These are phyloP conservation scores for Brenthis hecate DNA, from an alignment of 2,888 invertebrate genomes.

Conservation along the genomic window DNA sequence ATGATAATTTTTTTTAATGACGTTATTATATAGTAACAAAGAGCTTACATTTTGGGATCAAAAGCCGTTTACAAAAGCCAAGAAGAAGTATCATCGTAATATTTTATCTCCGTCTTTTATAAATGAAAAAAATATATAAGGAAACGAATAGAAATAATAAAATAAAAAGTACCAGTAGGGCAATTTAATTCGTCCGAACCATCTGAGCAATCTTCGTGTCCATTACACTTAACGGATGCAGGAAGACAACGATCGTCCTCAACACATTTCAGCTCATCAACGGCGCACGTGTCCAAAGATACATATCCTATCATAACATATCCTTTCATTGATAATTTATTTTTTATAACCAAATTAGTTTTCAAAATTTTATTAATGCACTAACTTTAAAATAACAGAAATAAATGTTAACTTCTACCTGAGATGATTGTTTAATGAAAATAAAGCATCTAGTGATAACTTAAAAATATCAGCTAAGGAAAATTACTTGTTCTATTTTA, in stretches of 20 bases:
- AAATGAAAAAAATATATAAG: conserved; percentile 14
- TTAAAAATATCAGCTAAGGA: no score
- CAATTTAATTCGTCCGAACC: conserved; percentile 65
- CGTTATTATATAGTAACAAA: no score
- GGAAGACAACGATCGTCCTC: conserved; percentile 80
- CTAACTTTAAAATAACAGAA: no score
- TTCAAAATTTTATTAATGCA: no score
- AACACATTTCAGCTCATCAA: conserved; percentile 69
- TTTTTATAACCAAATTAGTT: not conserved
- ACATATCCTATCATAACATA: conserved; percentile 41
- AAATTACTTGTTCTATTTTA: no score
- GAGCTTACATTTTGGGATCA: no score
- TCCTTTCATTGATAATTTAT: not conserved
- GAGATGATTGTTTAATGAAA: no score
- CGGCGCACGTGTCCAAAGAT: conserved; percentile 51
- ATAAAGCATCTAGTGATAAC: no score
- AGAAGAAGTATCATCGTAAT: no score
- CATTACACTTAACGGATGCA: conserved; percentile 66
- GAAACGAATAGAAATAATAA: conserved; percentile 9
- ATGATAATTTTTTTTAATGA: no score
- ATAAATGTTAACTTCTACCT: no score
- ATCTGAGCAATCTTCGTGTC: conserved; percentile 69
- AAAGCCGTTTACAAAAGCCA: no score
- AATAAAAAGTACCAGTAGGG: conserved; percentile 40
- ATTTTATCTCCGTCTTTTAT: not conserved